phyloP scores from a whole-genome alignment of 1,140 invertebrate species.

The Drosophila setifemur region DNA sequence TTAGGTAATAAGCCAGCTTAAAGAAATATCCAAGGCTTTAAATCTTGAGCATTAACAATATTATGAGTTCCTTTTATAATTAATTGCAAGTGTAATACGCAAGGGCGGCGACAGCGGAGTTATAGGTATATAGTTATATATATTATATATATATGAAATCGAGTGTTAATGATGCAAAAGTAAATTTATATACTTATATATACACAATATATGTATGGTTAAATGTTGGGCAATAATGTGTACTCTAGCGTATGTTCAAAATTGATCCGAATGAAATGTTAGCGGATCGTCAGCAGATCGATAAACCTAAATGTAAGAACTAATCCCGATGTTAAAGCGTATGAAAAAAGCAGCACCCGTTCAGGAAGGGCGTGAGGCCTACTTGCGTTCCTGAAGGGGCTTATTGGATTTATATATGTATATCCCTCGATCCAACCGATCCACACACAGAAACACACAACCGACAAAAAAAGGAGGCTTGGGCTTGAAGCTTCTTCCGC shows the following conservation, averaged over 20 bases:
- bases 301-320: slow-evolving; percentile 25
- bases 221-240: slow-evolving; percentile 75
- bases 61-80: slow-evolving; percentile 63
- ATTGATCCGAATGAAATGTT: slow-evolving; percentile 42
- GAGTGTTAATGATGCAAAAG: slow-evolving; percentile 42
- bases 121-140: slow-evolving; percentile 50
- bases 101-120: slow-evolving; percentile 65
- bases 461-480: neutral
- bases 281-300: slow-evolving; percentile 27
- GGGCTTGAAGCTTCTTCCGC: slow-evolving; percentile 36
- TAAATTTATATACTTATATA: slow-evolving; percentile 51
- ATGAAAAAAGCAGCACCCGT: neutral
- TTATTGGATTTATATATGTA: neutral
- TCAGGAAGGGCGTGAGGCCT: slow-evolving; percentile 13
- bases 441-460: slow-evolving; percentile 12
- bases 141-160: slow-evolving; percentile 25
- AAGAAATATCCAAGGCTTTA: slow-evolving; percentile 67
- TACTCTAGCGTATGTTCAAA: slow-evolving; percentile 56
- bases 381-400: slow-evolving; percentile 12
- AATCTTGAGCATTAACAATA: slow-evolving; percentile 79
- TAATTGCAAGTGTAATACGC: slow-evolving; percentile 48
- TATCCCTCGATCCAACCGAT: slow-evolving; percentile 9
- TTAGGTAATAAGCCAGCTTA: slow-evolving; percentile 62
- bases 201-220: slow-evolving; percentile 54
- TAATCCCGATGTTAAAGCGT: slow-evolving; percentile 20